Evolutionary conservation across 2,113 vertebrate species (phyloP).

Genomic region (Prietella phreatophila): DNA sequence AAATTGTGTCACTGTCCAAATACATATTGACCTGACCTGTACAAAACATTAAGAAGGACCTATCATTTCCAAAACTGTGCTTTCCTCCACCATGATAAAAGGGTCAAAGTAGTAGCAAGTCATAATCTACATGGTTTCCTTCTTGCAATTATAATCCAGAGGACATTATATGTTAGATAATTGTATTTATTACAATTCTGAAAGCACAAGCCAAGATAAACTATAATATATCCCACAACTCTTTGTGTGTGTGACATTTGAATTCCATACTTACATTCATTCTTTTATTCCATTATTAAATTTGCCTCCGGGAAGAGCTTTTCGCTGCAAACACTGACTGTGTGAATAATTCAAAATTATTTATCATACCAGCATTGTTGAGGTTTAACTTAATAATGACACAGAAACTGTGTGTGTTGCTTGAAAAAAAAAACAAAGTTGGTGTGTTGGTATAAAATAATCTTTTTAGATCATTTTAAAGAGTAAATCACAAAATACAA

Average conservation of each 20-base stretch:
- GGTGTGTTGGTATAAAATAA: not conserved
- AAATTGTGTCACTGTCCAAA: no score
- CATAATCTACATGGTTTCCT: not conserved
- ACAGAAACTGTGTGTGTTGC: constrained; percentile 3
- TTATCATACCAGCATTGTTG: constrained; percentile 8
- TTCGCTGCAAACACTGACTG: not conserved
- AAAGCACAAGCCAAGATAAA: not conserved
- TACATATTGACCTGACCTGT: no score
- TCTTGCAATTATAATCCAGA: not conserved
- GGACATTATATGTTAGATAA: not conserved
- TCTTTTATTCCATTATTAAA: constrained; percentile 22
- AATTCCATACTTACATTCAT: constrained; percentile 12
- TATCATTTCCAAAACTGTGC: not conserved
- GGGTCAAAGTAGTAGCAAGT: not conserved
- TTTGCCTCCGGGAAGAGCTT: constrained; percentile 13
- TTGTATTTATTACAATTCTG: not conserved
- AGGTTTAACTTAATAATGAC: constrained; percentile 20
- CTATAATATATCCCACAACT: not conserved
- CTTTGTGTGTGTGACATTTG: not conserved
- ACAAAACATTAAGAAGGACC: not conserved
- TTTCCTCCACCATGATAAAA: not conserved
- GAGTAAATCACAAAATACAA: not conserved
- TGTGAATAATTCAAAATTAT: constrained; percentile 28
- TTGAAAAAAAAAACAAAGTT: not conserved
- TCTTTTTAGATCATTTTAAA: constrained; percentile 1